Base-by-base conservation (phyloP, 1,140 invertebrate species). In the Tyrophagus putrescentiae region DNA sequence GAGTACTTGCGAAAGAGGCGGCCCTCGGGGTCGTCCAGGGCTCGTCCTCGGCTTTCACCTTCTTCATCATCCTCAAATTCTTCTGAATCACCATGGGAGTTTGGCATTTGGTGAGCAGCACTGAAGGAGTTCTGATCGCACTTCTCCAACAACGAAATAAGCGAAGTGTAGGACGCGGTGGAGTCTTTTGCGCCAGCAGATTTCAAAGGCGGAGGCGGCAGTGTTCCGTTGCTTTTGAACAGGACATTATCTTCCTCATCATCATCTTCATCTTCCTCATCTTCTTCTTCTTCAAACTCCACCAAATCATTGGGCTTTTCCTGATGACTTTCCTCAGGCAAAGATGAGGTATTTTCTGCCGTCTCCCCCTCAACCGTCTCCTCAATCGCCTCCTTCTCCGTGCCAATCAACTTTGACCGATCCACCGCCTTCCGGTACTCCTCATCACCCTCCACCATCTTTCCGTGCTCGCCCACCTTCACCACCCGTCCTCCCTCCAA, bases 381-480 rank as follows among this genome's bases (percentile, higher is more conserved):
- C 1, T 29, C 13, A 31, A 25, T n/a, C 25, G 23, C 44, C 25
- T 48, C 18, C 5, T 6, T n/a, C 25, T 48, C 44, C 13, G 25
- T 66, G 60, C 45, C 68, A 64, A 29, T 65, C 58, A 34, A 65
- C 64, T 67, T 67, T 56, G 68, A 73, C 9, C 67, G 68, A 23
- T 70, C 69, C 31, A 78, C 71, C 1, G 78, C 68, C n/a, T 66
- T 65, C 9, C 72, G 64, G 67, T 78, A 79, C 39, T 76, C 73
- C n/a, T 65, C 64, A 44, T 68, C 66, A 21, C 65, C 65, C 4
- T 63, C 63, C 57, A 75, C 62, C 11, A 78, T 65, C 23, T 71
- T 65, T 27, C 68, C 66, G 65, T 78, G 76, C 5, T 67, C 70
- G 4, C 75, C 77, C 42, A 69, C 65, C 45, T 72, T 72, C 7